Conservation (phyloP, 2,797 vertebrate species). For the Ciconia nigra region DNA sequence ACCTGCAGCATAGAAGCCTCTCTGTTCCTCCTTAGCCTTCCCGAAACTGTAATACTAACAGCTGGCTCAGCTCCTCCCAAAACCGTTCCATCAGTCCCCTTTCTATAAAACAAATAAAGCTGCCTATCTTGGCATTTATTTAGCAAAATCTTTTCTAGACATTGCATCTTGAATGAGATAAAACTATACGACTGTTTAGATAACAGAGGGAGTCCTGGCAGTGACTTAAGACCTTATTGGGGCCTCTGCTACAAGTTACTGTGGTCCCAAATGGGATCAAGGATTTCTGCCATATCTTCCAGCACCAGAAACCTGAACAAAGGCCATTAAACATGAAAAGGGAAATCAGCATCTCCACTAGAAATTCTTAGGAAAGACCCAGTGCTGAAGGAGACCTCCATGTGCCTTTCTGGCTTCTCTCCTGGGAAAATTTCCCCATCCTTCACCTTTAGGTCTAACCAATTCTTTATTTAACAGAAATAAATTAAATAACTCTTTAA, state of each 20-base stretch:
- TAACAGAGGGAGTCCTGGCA: not conserved
- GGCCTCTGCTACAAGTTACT: not conserved
- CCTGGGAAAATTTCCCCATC: not conserved
- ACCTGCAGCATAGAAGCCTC: not conserved
- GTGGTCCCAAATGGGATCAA: not conserved
- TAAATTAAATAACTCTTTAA: not conserved
- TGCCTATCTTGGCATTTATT: not conserved
- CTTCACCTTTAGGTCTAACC: not conserved
- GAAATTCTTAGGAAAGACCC: not conserved
- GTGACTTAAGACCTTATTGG: not conserved
- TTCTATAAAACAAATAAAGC: not conserved
- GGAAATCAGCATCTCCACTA: not conserved
- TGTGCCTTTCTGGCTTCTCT: not conserved
- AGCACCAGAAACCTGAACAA: not conserved
- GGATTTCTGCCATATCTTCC: not conserved
- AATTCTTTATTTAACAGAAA: not conserved
- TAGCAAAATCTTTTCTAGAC: not conserved
- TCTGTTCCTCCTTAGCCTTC: not conserved
- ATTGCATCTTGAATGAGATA: not conserved
- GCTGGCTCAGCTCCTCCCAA: not conserved
- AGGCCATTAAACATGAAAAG: not conserved
- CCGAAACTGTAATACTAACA: not conserved
- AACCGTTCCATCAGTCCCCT: not conserved
- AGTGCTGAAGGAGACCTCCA: not conserved
- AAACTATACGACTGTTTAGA: not conserved